Conservation (phyloP, 2,888 invertebrate genomes). For the Maniola hyperantus region DNA sequence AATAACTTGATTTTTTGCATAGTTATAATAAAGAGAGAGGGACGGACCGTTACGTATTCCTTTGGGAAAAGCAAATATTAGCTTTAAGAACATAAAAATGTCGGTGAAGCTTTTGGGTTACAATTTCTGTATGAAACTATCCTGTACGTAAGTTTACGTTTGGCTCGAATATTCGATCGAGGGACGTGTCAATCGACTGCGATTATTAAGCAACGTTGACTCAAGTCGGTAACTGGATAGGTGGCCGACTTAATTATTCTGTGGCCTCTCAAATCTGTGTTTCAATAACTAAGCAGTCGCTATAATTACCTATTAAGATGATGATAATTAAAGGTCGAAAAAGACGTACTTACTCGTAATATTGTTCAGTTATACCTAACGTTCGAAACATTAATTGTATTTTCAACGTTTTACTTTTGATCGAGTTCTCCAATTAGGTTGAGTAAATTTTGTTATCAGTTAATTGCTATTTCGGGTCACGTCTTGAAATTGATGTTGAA, state of each 20-base stretch:
- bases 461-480: conserved; percentile 46
- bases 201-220: background rate
- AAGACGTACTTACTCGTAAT: background rate
- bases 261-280: background rate
- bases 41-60: conserved; percentile 36
- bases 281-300: background rate
- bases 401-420: conserved; percentile 28
- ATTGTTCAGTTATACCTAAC: background rate
- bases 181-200: background rate
- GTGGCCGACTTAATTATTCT: too few relatives aligned
- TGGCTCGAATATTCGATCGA: background rate
- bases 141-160: background rate
- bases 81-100: conserved; percentile 30
- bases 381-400: conserved; percentile 6
- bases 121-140: conserved; percentile 6
- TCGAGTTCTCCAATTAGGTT: conserved; percentile 33
- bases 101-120: conserved; percentile 16
- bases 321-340: background rate
- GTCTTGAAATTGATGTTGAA: conserved; percentile 37
- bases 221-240: too few relatives aligned
- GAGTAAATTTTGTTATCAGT: conserved; percentile 47
- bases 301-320: background rate
- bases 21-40: conserved; percentile 40
- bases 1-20: conserved; percentile 42
- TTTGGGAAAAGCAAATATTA: conserved; percentile 33